Percentiles rank a stretch among this genome's conserved stretches.
Evolutionary conservation across 2,888 invertebrate species (phyloP).

Genomic region (Kuschelorhynchus macadamiae): DNA sequence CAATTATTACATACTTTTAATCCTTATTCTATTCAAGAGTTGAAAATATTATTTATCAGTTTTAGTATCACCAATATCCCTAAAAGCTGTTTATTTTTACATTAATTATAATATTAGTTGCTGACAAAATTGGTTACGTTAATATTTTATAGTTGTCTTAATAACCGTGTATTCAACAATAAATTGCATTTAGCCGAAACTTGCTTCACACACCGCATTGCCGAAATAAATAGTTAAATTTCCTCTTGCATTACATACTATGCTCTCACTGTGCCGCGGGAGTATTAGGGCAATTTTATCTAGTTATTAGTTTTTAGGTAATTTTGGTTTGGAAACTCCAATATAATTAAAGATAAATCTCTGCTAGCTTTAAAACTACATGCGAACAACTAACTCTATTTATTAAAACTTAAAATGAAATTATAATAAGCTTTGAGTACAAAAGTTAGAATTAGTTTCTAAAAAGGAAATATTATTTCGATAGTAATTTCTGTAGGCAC

Average conservation of each 20-base stretch:
- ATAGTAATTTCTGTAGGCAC: background rate
- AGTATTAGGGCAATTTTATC: conserved; percentile 53
- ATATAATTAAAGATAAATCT: conserved; percentile 52
- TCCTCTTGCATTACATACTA: conserved; percentile 46
- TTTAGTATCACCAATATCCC: too few relatives aligned
- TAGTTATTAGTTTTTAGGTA: conserved; percentile 57
- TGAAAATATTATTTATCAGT: too few relatives aligned
- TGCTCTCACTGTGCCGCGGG: conserved; percentile 35
- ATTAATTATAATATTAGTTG: too few relatives aligned
- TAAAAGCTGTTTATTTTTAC: too few relatives aligned
- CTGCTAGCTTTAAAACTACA: conserved; percentile 42
- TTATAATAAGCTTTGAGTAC: conserved; percentile 28
- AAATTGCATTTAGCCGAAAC: conserved; percentile 45
- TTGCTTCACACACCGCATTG: conserved; percentile 40
- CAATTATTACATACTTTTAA: too few relatives aligned
- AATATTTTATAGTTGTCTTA: conserved; percentile 41
- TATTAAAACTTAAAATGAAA: conserved; percentile 40
- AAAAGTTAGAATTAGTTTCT: conserved; percentile 18
- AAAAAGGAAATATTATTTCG: conserved; percentile 12
- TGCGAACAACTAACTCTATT: conserved; percentile 36
- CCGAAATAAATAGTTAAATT: conserved; percentile 49
- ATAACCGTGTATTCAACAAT: conserved; percentile 43
- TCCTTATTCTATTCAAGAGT: too few relatives aligned
- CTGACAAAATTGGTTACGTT: too few relatives aligned
- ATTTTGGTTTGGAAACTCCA: conserved; percentile 56